Evolutionary conservation across 2,888 invertebrate genomes (phyloP), one percentile per base, ranked within the genome.

Genomic region (Macropis europaea): DNA sequence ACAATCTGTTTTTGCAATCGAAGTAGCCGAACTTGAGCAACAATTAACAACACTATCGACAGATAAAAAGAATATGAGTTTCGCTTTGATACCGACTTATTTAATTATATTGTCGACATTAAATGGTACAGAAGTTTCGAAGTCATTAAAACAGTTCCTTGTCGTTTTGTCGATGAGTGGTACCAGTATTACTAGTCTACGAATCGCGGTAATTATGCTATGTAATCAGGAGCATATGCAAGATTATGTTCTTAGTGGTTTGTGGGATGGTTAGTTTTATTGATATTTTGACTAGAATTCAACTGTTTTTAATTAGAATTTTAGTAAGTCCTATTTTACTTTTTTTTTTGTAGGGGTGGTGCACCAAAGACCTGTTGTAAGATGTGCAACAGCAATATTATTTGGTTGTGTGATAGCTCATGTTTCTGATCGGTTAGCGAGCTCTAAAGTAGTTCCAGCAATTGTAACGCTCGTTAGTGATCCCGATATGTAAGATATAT

Each of bases 391-490:
- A 0, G 93, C 93, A 7, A 90, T 91, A 38, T 86, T 95, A 56
- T 93, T 94, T 87, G 91, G 92, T 71, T 88, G 91, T 34, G 89
- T 93, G 28, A 91, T 93, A 60, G 90, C 91, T 45, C 89, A 90
- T 45, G 91, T 93, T 48, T 90, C 91, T 56, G 93, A 94, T 73
- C 90, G 89, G 43, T 87, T 93, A 59, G 90, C 94, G 13, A 91
- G 92, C 30, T 89, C 92, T 3, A 91, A 93, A 84, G 91, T 94
- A 40, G 91, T 93, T 19, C 94, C 94, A n/a, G 94, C 94, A 22
- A 91, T 95, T 19, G 92, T 95, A 42, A 95, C 95, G 0, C 90
- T 95, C 36, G 94, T 94, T 34, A 93, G 92, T 84, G 95, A 95
- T 87, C 91, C 92, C 67, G 94, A 95, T 84, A 89, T 93, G 93